Conservation (phyloP, 2,113 vertebrate species). For the Macquaria ambigua region DNA sequence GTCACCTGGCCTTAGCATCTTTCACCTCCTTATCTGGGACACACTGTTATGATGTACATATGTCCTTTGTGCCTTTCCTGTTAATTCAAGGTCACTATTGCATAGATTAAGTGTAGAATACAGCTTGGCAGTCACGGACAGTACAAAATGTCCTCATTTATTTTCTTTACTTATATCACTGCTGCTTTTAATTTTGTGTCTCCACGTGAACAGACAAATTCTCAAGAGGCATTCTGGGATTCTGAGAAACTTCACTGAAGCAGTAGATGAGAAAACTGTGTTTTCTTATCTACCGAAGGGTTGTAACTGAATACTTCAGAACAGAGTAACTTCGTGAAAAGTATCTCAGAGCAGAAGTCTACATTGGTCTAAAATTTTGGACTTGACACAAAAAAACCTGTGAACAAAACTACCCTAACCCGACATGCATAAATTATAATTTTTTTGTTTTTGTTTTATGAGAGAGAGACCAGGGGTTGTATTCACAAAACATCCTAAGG, state of each 20-base stretch:
- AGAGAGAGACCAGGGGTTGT: background rate
- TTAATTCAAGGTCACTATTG: background rate
- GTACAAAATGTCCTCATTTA: background rate
- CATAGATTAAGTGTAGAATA: background rate
- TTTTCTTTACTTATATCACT: background rate
- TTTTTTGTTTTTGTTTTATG: too few relatives aligned
- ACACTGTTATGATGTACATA: background rate
- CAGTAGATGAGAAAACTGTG: too few relatives aligned
- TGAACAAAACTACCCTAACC: too few relatives aligned
- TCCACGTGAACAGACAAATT: too few relatives aligned
- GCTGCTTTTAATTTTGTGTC: background rate
- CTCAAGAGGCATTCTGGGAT: too few relatives aligned
- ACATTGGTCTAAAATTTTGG: too few relatives aligned
- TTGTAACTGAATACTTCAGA: too few relatives aligned
- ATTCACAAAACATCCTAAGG: background rate
- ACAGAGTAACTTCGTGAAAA: too few relatives aligned
- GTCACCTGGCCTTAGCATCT: conserved; percentile 62
- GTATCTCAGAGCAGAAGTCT: too few relatives aligned
- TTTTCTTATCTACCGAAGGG: too few relatives aligned
- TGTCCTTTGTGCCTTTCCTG: background rate
- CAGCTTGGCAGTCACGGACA: background rate
- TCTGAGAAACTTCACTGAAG: background rate
- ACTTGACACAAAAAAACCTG: too few relatives aligned
- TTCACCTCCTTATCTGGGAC: conserved; percentile 14
- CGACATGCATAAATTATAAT: too few relatives aligned